Evolutionary conservation across 2,888 invertebrate species (phyloP).

Genomic region (Pediacus dermestoides): DNA sequence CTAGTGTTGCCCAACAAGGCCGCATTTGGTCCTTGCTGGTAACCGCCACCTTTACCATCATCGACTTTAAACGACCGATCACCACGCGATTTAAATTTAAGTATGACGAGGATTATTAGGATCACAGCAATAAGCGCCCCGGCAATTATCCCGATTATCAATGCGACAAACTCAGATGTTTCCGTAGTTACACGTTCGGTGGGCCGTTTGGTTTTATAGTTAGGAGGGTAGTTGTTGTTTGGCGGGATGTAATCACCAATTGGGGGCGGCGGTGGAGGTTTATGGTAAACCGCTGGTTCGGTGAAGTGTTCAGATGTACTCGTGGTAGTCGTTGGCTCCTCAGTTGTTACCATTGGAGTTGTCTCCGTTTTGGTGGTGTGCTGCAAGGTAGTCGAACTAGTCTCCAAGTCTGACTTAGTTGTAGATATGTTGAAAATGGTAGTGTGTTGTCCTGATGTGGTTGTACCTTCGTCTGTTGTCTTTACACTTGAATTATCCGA

Average conservation of each 20-base stretch:
- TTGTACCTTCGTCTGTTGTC: conserved; percentile 13
- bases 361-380: conserved; percentile 14
- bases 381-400: conserved; percentile 2
- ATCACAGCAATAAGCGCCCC: conserved; percentile 88
- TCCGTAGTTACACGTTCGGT: conserved; percentile 61
- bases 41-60: conserved; percentile 68
- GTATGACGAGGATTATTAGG: conserved; percentile 82
- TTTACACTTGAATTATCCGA: conserved; percentile 16
- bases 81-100: conserved; percentile 81
- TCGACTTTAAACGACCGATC: conserved; percentile 93
- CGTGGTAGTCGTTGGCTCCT: conserved; percentile 25
- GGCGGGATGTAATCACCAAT: conserved; percentile 40
- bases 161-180: conserved; percentile 68
- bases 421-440: conserved; percentile 6
- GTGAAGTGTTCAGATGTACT: conserved; percentile 31
- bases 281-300: conserved; percentile 42
- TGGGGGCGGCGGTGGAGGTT: conserved; percentile 40
- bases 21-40: conserved; percentile 77
- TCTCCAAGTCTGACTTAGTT: background rate
- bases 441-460: conserved; percentile 7
- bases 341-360: conserved; percentile 13
- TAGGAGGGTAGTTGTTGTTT: conserved; percentile 36
- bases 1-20: conserved; percentile 62
- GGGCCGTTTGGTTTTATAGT: conserved; percentile 41
- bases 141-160: conserved; percentile 86